A percentile compares a stretch with the other conserved stretches of the same genome.
phyloP scores from a whole-genome alignment of 2,113 vertebrate genomes.

The Chaenogobius annularis region DNA sequence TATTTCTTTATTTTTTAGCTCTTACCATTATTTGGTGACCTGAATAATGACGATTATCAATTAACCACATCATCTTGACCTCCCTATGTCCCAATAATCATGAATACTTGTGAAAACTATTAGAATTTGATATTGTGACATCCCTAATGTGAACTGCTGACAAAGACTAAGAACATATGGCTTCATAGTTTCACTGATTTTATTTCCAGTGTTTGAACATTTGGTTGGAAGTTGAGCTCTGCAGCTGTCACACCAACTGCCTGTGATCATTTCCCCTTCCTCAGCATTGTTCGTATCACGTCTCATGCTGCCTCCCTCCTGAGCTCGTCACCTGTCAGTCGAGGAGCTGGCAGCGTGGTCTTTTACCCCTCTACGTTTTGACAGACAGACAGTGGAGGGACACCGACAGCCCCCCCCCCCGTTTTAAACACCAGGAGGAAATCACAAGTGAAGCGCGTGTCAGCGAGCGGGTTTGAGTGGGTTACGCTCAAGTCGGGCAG shows the following conservation, averaged over 20 bases:
- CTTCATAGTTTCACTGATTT: neutral
- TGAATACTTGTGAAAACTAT: too few species aligned
- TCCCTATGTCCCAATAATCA: too few species aligned
- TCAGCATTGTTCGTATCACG: neutral
- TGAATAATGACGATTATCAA: too few species aligned
- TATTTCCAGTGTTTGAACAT: neutral
- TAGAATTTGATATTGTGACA: too few species aligned
- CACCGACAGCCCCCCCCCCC: neutral
- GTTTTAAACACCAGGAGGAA: conserved; percentile 1
- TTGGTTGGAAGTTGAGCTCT: neutral
- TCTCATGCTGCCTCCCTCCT: conserved; percentile 6
- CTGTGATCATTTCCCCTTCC: conserved; percentile 5
- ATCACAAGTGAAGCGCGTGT: conserved; percentile 9
- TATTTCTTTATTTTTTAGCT: too few species aligned
- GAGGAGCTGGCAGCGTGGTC: conserved; percentile 12
- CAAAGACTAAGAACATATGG: too few species aligned
- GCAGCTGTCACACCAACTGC: conserved; percentile 8
- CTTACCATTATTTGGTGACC: too few species aligned
- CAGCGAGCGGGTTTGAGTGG: neutral
- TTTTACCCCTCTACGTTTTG: conserved; percentile 13
- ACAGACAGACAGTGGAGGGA: conserved; percentile 13
- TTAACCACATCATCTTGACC: too few species aligned
- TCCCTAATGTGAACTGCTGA: too few species aligned
- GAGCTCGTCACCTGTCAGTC: conserved; percentile 31
- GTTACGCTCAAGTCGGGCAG: neutral